These are phyloP conservation scores for Momotus momota DNA, from an alignment of 2,797 vertebrate genomes.

Conservation along the genomic window DNA sequence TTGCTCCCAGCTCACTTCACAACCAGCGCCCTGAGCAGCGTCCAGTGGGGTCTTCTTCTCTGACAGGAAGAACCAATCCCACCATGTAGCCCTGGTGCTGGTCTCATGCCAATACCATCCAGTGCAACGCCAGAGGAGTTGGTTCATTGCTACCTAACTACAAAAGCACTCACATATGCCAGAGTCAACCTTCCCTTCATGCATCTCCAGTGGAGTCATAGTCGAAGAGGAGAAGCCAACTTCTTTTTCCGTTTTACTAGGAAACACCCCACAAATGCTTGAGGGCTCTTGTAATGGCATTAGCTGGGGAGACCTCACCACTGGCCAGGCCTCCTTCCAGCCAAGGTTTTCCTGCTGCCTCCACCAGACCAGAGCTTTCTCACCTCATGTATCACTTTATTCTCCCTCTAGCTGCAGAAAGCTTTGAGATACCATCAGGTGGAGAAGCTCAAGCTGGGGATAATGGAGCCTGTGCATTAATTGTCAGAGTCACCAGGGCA, in stretches of 20 bases:
- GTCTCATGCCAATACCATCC: background rate
- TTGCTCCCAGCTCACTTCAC: background rate
- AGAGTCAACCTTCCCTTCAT: background rate
- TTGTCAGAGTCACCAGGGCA: background rate
- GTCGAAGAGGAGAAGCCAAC: background rate
- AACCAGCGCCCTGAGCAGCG: background rate
- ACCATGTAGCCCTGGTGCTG: rapidly evolving
- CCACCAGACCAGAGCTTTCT: background rate
- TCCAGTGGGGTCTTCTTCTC: background rate
- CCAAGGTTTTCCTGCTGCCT: background rate
- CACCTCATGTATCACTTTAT: background rate
- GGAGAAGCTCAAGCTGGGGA: background rate
- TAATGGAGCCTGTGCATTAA: rapidly evolving
- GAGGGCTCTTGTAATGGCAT: rapidly evolving
- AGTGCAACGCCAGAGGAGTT: background rate
- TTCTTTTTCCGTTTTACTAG: background rate
- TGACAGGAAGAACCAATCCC: background rate
- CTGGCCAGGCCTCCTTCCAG: background rate
- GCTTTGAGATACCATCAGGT: background rate
- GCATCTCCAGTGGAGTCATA: background rate
- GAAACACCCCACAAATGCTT: background rate
- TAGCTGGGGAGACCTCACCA: background rate
- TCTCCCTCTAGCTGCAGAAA: background rate
- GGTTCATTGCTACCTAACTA: background rate
- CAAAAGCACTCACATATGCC: background rate